These are phyloP conservation scores for Tragelaphus buxtoni DNA, from an alignment of 2,113 vertebrate genomes.

Conservation along the genomic window DNA sequence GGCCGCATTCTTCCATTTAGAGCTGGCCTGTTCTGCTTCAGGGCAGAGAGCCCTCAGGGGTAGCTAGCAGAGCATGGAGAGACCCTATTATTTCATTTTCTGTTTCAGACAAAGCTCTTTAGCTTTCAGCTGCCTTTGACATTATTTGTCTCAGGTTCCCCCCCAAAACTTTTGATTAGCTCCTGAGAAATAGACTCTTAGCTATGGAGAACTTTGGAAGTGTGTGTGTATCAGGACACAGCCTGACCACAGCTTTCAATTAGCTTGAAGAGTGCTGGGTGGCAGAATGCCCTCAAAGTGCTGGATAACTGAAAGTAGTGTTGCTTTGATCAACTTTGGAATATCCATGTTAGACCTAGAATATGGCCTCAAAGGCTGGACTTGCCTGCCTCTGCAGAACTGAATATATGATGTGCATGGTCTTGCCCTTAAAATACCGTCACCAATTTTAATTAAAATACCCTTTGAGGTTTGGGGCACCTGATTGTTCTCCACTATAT, in stretches of 20 bases:
- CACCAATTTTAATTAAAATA: neutral
- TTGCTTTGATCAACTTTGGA: neutral
- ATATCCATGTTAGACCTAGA: neutral
- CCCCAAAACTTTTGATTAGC: constrained; percentile 34
- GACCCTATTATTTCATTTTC: constrained; percentile 46
- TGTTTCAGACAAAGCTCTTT: neutral
- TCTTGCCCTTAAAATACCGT: neutral
- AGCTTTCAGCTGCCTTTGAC: neutral
- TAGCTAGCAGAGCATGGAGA: neutral
- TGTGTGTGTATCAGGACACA: neutral
- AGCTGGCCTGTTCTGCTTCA: neutral
- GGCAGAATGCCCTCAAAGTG: neutral
- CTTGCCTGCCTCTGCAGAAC: too few relatives aligned
- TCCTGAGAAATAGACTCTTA: neutral
- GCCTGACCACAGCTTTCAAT: constrained; percentile 1
- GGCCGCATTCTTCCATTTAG: neutral
- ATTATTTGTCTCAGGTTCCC: neutral
- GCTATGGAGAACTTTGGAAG: neutral
- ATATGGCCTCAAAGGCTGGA: neutral
- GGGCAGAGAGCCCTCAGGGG: neutral
- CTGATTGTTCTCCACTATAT: neutral
- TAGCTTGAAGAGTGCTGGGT: neutral
- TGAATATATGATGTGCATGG: rapidly evolving
- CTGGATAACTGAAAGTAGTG: neutral
- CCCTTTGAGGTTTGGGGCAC: neutral